Evolutionary conservation across 2,888 invertebrate species (phyloP).

Genomic region (Aplocera efformata): DNA sequence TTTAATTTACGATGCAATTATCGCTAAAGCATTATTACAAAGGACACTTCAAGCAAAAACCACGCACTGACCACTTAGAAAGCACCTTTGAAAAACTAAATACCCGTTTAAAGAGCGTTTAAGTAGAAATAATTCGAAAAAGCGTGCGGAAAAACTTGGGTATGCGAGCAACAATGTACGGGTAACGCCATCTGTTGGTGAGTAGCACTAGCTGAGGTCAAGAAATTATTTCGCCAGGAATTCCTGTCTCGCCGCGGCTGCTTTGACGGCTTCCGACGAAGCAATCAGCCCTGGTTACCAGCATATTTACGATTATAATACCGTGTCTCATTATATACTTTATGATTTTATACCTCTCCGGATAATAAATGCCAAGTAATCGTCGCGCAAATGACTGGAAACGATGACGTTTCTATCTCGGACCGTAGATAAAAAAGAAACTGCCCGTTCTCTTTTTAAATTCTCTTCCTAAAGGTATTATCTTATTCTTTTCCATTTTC

Average conservation of each 20-base stretch:
- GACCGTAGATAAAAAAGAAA: not conserved
- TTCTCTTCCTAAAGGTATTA: not conserved
- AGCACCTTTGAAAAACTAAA: conserved; percentile 75
- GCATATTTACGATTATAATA: conserved; percentile 80
- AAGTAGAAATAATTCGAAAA: conserved; percentile 69
- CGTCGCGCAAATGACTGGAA: conserved; percentile 53
- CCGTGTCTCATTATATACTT: conserved; percentile 75
- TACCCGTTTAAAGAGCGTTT: conserved; percentile 72
- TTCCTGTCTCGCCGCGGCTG: conserved; percentile 63
- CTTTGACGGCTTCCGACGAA: conserved; percentile 78
- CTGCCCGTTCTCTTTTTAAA: too few species aligned
- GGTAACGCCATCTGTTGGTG: conserved; percentile 74
- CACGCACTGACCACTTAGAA: conserved; percentile 67
- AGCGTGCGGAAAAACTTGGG: conserved; percentile 52
- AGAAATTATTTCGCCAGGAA: conserved; percentile 67
- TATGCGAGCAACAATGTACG: conserved; percentile 63
- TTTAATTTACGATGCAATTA: conserved; percentile 70
- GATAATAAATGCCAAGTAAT: conserved; percentile 67
- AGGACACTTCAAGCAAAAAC: conserved; percentile 63
- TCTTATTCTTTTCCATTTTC: conserved; percentile 1
- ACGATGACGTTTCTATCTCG: conserved; percentile 25
- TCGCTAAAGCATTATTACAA: conserved; percentile 68
- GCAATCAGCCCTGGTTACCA: conserved; percentile 78
- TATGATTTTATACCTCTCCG: conserved; percentile 73
- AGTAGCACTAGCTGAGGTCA: conserved; percentile 69